Evolutionary conservation across 2,113 vertebrate genomes (phyloP), one percentile per base, ranked within the genome.

Genomic region (Lampris megalopsis): DNA sequence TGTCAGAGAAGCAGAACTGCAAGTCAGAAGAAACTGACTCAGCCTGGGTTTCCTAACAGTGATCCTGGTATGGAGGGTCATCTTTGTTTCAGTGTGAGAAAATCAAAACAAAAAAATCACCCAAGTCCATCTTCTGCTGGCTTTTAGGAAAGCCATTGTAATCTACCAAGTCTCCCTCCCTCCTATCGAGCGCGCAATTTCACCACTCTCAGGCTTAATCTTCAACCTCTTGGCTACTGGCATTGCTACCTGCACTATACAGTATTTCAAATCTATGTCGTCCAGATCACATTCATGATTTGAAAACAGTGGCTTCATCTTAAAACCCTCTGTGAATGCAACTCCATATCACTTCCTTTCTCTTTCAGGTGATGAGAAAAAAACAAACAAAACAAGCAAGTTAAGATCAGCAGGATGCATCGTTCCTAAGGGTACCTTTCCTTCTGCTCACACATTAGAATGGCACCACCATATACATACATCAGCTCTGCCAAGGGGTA

Each of bases 71-170:
- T 63, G 43, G 24, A 61, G 73, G 82, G 74, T 79, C 72, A 58
- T 63, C 65, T 81, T 66, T 71, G 80, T 67, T 81, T 53, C 50
- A 69, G 68, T 68, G 58, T 53, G 66, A 72, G 72, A 40, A 73
- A 87, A 81, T 68, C 58, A 68, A 87, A 78, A 24, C 24, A 24
- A 74, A 79, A 89, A 81, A 72, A 83, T 77, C 49, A 78, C 68
- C 61, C 52, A 9, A 37, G 65, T 37, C 73, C 67, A 63, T 75
- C 82, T 35, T 71, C 63, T 24, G 24, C 24, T 24, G 24, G 81
- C 71, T 82, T 84, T 63, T 64, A 53, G 67, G 67, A 80, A 82
- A 86, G 77, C 49, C 40, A 10, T 80, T 80, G 66, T 83, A 75
- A 84, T 78, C 70, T 73, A 7, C 72, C 45, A 63, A 24, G 24